phyloP scores from a whole-genome alignment of 2,113 vertebrate genomes.

The Panthera uncia region DNA sequence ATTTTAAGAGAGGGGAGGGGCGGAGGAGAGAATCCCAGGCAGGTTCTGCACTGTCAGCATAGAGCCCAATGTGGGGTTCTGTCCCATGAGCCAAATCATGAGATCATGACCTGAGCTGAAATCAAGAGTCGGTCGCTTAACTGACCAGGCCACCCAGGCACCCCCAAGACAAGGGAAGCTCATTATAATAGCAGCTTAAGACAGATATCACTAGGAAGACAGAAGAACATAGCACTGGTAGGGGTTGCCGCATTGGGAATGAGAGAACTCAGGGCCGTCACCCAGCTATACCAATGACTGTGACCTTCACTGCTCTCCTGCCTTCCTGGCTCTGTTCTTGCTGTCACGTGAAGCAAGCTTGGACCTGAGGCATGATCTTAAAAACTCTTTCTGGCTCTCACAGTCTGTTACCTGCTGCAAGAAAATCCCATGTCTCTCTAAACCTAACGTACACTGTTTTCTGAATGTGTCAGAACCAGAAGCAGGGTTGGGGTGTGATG shows the following conservation, averaged over 20 bases:
- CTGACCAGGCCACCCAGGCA: no score
- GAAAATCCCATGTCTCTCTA: neutral
- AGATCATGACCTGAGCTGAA: no score
- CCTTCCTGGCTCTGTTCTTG: neutral
- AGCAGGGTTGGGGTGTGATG: no score
- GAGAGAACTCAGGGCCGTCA: neutral
- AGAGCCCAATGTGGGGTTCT: no score
- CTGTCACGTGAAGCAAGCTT: neutral
- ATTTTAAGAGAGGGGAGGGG: no score
- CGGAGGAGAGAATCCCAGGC: no score
- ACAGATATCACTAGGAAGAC: neutral
- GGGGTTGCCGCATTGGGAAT: neutral
- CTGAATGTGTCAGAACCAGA: neutral
- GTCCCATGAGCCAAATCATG: no score
- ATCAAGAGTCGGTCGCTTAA: no score
- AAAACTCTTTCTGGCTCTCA: neutral
- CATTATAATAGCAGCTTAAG: neutral
- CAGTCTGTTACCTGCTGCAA: neutral
- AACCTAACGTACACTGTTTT: neutral
- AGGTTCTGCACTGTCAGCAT: no score
- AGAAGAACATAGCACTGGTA: neutral
- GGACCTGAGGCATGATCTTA: neutral
- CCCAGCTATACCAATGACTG: neutral
- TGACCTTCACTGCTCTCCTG: neutral
- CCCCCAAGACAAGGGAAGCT: neutral